These are phyloP conservation scores for Nomada goodeniana DNA, from an alignment of 2,888 invertebrate species.

Conservation along the genomic window DNA sequence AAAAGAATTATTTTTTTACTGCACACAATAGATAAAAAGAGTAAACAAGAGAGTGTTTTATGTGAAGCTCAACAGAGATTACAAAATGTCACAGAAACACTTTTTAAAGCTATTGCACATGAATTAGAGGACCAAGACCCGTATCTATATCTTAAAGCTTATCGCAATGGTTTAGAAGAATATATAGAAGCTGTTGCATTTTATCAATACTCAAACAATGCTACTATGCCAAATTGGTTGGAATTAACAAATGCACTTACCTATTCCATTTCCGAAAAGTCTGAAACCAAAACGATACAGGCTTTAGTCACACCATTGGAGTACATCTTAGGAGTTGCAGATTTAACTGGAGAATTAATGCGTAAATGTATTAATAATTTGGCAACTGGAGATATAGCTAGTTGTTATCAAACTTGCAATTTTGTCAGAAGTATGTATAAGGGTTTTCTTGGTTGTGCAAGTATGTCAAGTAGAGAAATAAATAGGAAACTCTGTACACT, in stretches of 20 bases:
- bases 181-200: slow-evolving; percentile 94
- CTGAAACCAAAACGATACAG: slow-evolving; percentile 58
- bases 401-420: slow-evolving; percentile 89
- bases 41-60: slow-evolving; percentile 86
- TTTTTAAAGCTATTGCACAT: slow-evolving; percentile 89
- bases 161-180: slow-evolving; percentile 90
- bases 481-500: slow-evolving; percentile 89
- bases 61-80: slow-evolving; percentile 89
- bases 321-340: slow-evolving; percentile 92
- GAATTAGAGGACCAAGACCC: slow-evolving; percentile 91
- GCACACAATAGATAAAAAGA: slow-evolving; percentile 89
- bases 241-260: slow-evolving; percentile 86
- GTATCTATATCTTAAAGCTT: slow-evolving; percentile 89
- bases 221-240: slow-evolving; percentile 87
- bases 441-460: slow-evolving; percentile 87
- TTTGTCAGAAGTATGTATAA: slow-evolving; percentile 89
- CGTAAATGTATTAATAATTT: slow-evolving; percentile 93
- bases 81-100: slow-evolving; percentile 86
- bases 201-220: slow-evolving; percentile 88
- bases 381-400: slow-evolving; percentile 90
- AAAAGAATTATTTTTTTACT: slow-evolving; percentile 95
- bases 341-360: slow-evolving; percentile 96
- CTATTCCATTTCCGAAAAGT: slow-evolving; percentile 78
- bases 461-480: slow-evolving; percentile 87
- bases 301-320: slow-evolving; percentile 85